Conservation (phyloP, 2,113 vertebrate species). For the Vidua chalybeata region DNA sequence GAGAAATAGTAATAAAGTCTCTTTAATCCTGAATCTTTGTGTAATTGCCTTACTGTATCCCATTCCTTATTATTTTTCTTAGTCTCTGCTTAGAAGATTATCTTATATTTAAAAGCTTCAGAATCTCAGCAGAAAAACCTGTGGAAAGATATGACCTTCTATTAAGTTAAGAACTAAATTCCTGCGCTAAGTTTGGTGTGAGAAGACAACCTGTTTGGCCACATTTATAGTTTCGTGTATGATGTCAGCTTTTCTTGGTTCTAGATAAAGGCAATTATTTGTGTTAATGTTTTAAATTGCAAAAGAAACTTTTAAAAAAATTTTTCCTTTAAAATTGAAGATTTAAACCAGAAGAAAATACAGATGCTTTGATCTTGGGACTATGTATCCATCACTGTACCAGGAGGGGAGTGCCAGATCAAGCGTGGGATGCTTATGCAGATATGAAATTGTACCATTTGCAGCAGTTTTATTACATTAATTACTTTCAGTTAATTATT, state of each 20-base stretch:
- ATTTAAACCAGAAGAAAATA: background rate
- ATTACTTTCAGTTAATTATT: background rate
- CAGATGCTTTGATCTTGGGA: background rate
- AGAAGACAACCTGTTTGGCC: background rate
- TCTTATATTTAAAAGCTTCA: background rate
- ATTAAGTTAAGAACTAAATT: background rate
- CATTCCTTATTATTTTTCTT: background rate
- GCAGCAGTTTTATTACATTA: background rate
- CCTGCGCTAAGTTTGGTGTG: background rate
- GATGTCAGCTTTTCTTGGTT: background rate
- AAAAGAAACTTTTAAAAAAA: background rate
- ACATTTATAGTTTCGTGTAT: background rate
- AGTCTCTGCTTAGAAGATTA: background rate
- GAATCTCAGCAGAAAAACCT: background rate
- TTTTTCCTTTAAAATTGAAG: background rate
- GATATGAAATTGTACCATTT: background rate
- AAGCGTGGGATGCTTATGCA: background rate
- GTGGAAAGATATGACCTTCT: background rate
- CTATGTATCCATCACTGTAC: background rate
- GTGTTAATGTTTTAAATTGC: background rate
- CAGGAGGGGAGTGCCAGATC: background rate
- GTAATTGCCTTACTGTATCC: background rate
- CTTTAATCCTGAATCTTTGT: background rate
- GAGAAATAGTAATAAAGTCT: background rate
- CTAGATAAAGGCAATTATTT: background rate